phyloP scores from a whole-genome alignment of 2,888 invertebrate genomes.

The Metacarcinus magister region DNA sequence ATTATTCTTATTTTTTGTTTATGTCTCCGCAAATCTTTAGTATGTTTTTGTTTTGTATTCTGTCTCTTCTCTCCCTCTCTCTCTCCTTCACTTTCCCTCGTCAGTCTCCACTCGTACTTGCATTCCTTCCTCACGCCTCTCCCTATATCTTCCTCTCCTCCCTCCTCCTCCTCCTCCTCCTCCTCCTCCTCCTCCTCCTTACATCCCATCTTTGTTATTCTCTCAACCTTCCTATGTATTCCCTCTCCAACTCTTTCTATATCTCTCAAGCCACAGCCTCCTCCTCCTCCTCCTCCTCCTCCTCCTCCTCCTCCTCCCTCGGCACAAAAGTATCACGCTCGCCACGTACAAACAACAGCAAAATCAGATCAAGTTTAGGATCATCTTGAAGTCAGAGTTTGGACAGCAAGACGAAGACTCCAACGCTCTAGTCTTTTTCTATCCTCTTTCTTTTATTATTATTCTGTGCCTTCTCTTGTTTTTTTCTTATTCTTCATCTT shows the following conservation, averaged over 20 bases:
- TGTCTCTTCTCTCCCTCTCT: not conserved
- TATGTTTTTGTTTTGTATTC: too few species aligned
- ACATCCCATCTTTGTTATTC: not conserved
- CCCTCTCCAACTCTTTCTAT: not conserved
- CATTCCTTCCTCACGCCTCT: not conserved
- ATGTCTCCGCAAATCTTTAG: too few species aligned
- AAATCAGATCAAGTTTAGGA: not conserved
- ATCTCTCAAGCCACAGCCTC: not conserved
- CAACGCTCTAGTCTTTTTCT: not conserved
- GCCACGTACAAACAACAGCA: constrained; percentile 5
- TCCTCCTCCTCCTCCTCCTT: not conserved
- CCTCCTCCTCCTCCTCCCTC: not conserved
- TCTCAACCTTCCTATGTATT: not conserved
- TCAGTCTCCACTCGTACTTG: not conserved
- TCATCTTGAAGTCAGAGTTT: constrained; percentile 16
- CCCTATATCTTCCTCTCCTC: not conserved
- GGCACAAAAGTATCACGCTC: too few species aligned
- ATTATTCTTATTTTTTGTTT: too few species aligned
- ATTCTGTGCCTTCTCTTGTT: too few species aligned
- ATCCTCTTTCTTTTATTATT: too few species aligned
- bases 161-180: too few species aligned
- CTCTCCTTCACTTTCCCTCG: not conserved
- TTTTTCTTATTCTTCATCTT: not conserved
- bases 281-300: not conserved
- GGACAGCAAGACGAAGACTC: not conserved